These are phyloP conservation scores for Physeter macrocephalus DNA, from an alignment of 2,113 vertebrate species.

Conservation along the genomic window DNA sequence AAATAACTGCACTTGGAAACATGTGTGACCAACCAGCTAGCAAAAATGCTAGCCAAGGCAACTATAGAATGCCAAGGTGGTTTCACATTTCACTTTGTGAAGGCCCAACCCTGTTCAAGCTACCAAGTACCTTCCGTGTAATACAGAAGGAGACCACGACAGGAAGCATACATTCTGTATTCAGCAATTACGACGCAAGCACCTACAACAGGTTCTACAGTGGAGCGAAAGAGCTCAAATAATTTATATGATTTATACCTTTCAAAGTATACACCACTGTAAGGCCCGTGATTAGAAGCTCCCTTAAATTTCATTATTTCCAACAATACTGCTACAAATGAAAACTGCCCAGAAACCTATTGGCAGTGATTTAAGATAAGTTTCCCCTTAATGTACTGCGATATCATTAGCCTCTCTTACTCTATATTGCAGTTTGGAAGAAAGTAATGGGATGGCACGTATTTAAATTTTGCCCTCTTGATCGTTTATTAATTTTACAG, in stretches of 20 bases:
- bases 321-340: background rate
- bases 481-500: conserved; percentile 77
- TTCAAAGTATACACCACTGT: background rate
- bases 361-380: conserved; percentile 62
- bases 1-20: conserved; percentile 30
- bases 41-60: conserved; percentile 15
- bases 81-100: background rate
- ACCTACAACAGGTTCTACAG: background rate
- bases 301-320: conserved; percentile 5
- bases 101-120: background rate
- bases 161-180: background rate
- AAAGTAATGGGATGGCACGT: conserved; percentile 75
- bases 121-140: background rate
- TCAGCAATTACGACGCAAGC: background rate
- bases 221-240: background rate
- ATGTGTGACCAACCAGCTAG: background rate
- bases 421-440: conserved; percentile 67
- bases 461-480: conserved; percentile 76
- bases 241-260: fast-evolving
- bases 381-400: conserved; percentile 54
- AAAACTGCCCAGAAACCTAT: conserved; percentile 28
- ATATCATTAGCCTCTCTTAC: conserved; percentile 69
- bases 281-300: background rate
- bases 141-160: fast-evolving
- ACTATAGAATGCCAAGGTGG: background rate